A percentile compares a stretch with the other conserved stretches of the same genome.
Evolutionary conservation across 92 coral and sea anemone genomes (phyloP).

Genomic region (Meandrina meandrites): DNA sequence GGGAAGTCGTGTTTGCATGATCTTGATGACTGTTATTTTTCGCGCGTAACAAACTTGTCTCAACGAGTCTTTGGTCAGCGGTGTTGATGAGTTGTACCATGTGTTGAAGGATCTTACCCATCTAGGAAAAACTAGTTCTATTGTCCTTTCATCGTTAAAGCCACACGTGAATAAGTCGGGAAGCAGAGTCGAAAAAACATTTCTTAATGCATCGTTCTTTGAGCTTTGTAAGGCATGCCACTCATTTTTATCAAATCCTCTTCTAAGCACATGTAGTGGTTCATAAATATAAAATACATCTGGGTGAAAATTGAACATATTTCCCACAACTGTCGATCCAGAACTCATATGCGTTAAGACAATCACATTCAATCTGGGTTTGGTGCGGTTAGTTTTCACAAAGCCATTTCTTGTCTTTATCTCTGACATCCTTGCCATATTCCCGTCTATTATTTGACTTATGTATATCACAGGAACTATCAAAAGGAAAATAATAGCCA

Average conservation of each 20-base stretch:
- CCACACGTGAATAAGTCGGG: not conserved
- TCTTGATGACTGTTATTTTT: not conserved
- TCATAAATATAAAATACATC: not conserved
- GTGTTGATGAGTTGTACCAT: not conserved
- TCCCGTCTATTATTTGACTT: not conserved
- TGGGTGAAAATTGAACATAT: not conserved
- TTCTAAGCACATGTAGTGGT: not conserved
- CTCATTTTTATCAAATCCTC: not conserved
- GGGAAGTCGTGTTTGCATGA: slow-evolving; percentile 1
- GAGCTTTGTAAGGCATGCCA: not conserved
- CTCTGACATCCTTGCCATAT: not conserved
- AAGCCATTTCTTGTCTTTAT: not conserved
- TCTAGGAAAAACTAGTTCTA: not conserved
- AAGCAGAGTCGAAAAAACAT: not conserved
- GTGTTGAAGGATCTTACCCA: not conserved
- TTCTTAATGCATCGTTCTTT: not conserved
- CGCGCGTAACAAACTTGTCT: not conserved
- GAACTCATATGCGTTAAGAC: not conserved
- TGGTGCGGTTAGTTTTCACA: not conserved
- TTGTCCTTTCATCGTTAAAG: not conserved
- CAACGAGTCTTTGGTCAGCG: not conserved
- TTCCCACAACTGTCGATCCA: slow-evolving; percentile 6
- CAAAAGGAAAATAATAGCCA: not conserved
- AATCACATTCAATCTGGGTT: not conserved
- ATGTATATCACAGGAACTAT: not conserved